These are phyloP conservation scores for Trissolcus japonicus DNA, from an alignment of 2,888 invertebrate genomes.

Conservation along the genomic window DNA sequence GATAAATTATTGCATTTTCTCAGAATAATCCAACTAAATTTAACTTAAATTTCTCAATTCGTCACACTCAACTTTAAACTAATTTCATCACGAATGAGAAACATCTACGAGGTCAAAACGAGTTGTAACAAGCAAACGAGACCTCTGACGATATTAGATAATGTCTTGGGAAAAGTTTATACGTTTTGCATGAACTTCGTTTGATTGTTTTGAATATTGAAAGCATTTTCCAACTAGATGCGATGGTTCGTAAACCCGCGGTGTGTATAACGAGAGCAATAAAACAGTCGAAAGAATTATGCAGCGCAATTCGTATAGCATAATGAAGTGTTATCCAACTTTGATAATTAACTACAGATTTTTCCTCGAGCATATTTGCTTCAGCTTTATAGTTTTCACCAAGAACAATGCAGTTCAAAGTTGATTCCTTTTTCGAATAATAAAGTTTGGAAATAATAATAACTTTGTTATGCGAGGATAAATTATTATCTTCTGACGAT, in stretches of 20 bases:
- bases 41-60: neutral
- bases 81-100: slow-evolving; percentile 3
- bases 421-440: slow-evolving; percentile 33
- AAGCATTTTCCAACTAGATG: slow-evolving; percentile 33
- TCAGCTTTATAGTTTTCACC: slow-evolving; percentile 42
- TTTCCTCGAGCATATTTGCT: slow-evolving; percentile 54
- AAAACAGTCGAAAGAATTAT: slow-evolving; percentile 51
- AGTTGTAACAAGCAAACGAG: slow-evolving; percentile 12
- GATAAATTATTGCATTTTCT: too few species aligned
- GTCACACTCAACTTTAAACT: neutral
- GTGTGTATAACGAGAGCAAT: slow-evolving; percentile 37
- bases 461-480: too few species aligned
- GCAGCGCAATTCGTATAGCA: slow-evolving; percentile 44
- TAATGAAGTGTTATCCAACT: slow-evolving; percentile 56
- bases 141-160: slow-evolving; percentile 19
- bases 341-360: slow-evolving; percentile 51
- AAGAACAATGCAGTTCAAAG: slow-evolving; percentile 38
- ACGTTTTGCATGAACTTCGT: slow-evolving; percentile 37
- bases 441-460: slow-evolving; percentile 48
- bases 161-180: slow-evolving; percentile 22
- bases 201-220: slow-evolving; percentile 25
- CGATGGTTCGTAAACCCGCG: slow-evolving; percentile 21
- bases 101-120: slow-evolving; percentile 5
- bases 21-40: too few species aligned
- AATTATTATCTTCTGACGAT: slow-evolving; percentile 5